Evolutionary conservation across 2,888 invertebrate genomes (phyloP).

Genomic region (Apotomis turbidana): DNA sequence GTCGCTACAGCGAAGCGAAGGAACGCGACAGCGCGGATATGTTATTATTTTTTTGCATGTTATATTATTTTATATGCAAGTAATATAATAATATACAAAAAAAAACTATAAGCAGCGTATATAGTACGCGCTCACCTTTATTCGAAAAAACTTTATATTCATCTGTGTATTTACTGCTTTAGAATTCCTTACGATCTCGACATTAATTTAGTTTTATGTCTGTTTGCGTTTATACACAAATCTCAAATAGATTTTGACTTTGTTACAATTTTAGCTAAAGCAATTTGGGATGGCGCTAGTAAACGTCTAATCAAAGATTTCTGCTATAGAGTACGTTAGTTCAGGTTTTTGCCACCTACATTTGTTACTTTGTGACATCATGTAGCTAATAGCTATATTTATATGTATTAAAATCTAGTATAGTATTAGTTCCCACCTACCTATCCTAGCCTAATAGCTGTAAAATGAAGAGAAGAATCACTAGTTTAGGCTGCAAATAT

Average conservation of each 20-base stretch:
- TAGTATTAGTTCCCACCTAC: neutral
- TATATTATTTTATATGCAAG: too few species aligned
- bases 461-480: slow-evolving; percentile 29
- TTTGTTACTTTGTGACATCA: slow-evolving; percentile 8
- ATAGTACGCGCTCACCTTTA: too few species aligned
- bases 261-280: neutral
- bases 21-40: too few species aligned
- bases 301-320: neutral
- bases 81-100: too few species aligned
- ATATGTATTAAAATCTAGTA: neutral
- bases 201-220: neutral
- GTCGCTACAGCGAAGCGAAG: too few species aligned
- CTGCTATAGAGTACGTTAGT: neutral
- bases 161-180: neutral
- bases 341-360: neutral
- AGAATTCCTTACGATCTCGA: neutral
- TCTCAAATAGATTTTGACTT: slow-evolving; percentile 1
- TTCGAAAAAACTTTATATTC: too few species aligned
- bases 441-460: slow-evolving; percentile 18
- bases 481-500: slow-evolving; percentile 13
- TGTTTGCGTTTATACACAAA: neutral
- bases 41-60: too few species aligned
- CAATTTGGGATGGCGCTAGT: slow-evolving; percentile 1
- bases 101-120: too few species aligned
- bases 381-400: neutral